These are phyloP conservation scores for Rhinogobius similis DNA, from an alignment of 2,113 vertebrate genomes.

Conservation along the genomic window DNA sequence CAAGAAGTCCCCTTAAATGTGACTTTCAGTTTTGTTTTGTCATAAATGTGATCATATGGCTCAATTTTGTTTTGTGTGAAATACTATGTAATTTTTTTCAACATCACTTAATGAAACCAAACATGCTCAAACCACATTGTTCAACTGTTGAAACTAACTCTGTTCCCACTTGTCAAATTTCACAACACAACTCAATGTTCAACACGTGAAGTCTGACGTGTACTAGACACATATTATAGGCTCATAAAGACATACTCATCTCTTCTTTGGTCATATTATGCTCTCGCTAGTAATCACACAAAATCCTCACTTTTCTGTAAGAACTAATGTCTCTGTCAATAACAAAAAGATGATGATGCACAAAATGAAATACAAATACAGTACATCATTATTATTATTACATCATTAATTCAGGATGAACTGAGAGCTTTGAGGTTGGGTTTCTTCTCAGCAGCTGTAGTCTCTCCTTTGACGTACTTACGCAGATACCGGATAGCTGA, in stretches of 20 bases:
- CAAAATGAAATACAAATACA: neutral
- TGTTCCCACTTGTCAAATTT: slow-evolving; percentile 15
- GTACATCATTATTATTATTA: too few species aligned
- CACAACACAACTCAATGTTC: slow-evolving; percentile 18
- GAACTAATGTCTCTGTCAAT: neutral
- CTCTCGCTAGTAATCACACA: neutral
- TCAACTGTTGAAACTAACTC: slow-evolving; percentile 10
- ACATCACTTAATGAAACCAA: slow-evolving; percentile 12
- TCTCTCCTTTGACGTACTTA: slow-evolving; percentile 67
- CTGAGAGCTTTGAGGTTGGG: slow-evolving; percentile 4
- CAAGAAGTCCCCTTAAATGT: slow-evolving; percentile 20
- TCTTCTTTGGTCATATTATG: slow-evolving; percentile 41
- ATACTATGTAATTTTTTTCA: neutral
- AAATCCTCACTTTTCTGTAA: neutral
- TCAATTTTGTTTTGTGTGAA: neutral
- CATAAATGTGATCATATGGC: neutral
- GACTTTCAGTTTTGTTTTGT: neutral
- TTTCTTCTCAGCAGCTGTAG: slow-evolving; percentile 32
- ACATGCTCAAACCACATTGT: neutral
- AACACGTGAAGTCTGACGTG: slow-evolving; percentile 13
- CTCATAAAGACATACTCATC: slow-evolving; percentile 4
- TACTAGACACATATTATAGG: neutral
- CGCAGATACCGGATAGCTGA: slow-evolving; percentile 93
- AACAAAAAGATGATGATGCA: neutral
- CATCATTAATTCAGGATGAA: slow-evolving; percentile 20